phyloP scores from a whole-genome alignment of 2,888 invertebrate genomes.

The Cylindroiulus punctatus region DNA sequence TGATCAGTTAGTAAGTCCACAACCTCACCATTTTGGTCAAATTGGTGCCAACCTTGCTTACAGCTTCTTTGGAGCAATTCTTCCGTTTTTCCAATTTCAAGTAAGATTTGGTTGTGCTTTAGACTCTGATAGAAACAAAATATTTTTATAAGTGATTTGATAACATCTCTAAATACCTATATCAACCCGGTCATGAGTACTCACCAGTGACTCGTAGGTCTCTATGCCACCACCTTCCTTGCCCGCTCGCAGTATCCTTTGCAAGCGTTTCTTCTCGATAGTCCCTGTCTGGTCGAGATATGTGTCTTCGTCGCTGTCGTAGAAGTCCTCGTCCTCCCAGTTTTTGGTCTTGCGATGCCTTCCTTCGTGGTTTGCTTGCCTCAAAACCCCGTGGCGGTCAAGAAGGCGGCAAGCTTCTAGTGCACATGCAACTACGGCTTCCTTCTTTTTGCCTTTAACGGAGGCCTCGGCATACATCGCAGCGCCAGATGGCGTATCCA shows the following conservation, averaged over 20 bases:
- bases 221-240: constrained; percentile 70
- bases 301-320: constrained; percentile 94
- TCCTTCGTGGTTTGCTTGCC: constrained; percentile 87
- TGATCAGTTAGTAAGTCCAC: no score
- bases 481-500: constrained; percentile 74
- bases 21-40: no score
- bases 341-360: constrained; percentile 81
- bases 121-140: constrained; percentile 68
- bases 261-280: constrained; percentile 85
- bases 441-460: constrained; percentile 92
- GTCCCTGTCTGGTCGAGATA: constrained; percentile 95
- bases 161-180: background rate
- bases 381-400: constrained; percentile 84
- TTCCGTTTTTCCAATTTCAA: constrained; percentile 73
- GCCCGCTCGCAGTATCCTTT: constrained; percentile 74
- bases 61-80: constrained; percentile 65
- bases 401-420: constrained; percentile 92
- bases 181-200: background rate
- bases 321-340: constrained; percentile 85
- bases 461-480: constrained; percentile 84
- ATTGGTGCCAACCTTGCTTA: background rate
- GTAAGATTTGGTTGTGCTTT: constrained; percentile 70
- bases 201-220: constrained; percentile 69
- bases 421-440: constrained; percentile 91
- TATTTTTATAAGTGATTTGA: background rate